Conservation (phyloP, 1,140 invertebrate genomes). For the Ostrea edulis region DNA sequence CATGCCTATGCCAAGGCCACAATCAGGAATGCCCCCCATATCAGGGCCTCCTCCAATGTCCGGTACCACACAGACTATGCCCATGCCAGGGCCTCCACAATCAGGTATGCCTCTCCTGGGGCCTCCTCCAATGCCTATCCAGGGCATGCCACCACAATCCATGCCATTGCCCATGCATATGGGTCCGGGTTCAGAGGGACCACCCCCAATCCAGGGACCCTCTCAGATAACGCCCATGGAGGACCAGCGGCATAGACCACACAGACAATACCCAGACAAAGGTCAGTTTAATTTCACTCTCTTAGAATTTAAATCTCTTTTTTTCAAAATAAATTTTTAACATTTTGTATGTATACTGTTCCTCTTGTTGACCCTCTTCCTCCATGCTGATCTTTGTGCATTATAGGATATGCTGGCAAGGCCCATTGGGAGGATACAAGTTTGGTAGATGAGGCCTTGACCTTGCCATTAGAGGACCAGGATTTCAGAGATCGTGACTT, state of each 20-base stretch:
- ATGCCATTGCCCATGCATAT: conserved; percentile 2
- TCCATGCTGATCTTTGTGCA: conserved; percentile 23
- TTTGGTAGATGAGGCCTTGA: conserved; percentile 37
- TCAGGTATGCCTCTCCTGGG: neutral
- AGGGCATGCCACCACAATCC: neutral
- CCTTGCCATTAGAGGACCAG: conserved; percentile 45
- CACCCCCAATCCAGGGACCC: neutral
- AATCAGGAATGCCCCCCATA: conserved; percentile 51
- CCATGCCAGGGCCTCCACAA: neutral
- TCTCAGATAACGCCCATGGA: neutral
- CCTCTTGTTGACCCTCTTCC: neutral
- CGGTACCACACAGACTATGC: conserved; percentile 5
- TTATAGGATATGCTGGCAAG: conserved; percentile 13
- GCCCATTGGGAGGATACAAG: conserved; percentile 33
- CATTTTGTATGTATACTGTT: neutral
- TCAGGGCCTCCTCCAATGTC: conserved; percentile 17
- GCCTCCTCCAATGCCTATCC: conserved; percentile 12
- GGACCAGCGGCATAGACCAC: neutral
- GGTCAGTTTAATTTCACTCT: neutral
- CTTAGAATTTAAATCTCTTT: neutral
- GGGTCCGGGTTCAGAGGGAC: neutral
- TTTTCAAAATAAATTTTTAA: neutral
- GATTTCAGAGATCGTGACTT: conserved; percentile 46
- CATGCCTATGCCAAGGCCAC: conserved; percentile 50
- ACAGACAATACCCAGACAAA: neutral